These are phyloP conservation scores for Cynaeus angustus DNA, from an alignment of 2,888 invertebrate genomes.

Conservation along the genomic window DNA sequence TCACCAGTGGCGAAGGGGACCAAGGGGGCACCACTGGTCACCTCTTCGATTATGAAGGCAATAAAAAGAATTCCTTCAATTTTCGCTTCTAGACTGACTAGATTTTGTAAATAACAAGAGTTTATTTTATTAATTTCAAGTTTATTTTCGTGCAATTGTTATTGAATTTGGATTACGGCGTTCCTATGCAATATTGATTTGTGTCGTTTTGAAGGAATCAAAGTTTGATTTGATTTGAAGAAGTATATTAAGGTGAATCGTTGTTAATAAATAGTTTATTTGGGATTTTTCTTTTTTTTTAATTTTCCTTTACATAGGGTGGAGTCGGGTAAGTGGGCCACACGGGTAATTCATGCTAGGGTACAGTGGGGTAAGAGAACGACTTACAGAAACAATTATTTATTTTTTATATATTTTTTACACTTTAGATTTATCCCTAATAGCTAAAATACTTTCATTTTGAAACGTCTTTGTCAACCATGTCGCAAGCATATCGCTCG, in stretches of 20 bases:
- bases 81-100: slow-evolving; percentile 36
- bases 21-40: slow-evolving; percentile 26
- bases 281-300: neutral
- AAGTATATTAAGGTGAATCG: slow-evolving; percentile 15
- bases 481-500: slow-evolving; percentile 30
- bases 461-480: slow-evolving; percentile 40
- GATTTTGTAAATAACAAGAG: slow-evolving; percentile 8
- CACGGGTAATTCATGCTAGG: neutral
- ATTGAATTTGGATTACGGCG: slow-evolving; percentile 12
- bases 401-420: slow-evolving; percentile 46
- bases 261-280: slow-evolving; percentile 22
- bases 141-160: slow-evolving; percentile 11
- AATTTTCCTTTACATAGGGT: neutral
- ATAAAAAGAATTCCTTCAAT: slow-evolving; percentile 42
- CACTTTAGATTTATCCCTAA: slow-evolving; percentile 43
- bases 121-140: slow-evolving; percentile 1
- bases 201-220: neutral
- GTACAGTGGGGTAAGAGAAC: neutral
- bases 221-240: slow-evolving; percentile 1
- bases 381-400: slow-evolving; percentile 46
- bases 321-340: too few relatives aligned
- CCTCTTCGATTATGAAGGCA: slow-evolving; percentile 47
- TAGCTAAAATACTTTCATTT: slow-evolving; percentile 45
- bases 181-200: slow-evolving; percentile 19
- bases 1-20: slow-evolving; percentile 28